phyloP scores from a whole-genome alignment of 1,140 invertebrate genomes.

The Leucophenga varia region DNA sequence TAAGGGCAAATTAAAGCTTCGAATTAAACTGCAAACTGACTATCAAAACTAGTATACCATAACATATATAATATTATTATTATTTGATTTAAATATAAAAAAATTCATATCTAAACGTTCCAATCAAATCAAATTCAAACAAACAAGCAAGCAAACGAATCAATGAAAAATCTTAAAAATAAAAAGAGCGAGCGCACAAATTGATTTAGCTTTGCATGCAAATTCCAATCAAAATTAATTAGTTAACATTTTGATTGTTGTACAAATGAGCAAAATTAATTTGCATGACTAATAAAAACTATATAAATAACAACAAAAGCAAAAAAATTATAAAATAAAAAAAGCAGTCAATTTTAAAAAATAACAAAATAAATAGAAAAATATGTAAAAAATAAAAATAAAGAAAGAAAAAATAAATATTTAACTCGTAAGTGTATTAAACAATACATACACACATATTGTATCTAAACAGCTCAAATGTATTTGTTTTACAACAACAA shows the following conservation, averaged over 20 bases:
- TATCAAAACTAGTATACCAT: too few species aligned
- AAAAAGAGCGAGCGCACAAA: slow-evolving; percentile 37
- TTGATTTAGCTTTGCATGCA: slow-evolving; percentile 54
- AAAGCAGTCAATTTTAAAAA: slow-evolving; percentile 20
- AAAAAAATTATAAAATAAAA: slow-evolving; percentile 34
- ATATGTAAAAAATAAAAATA: slow-evolving; percentile 17
- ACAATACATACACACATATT: neutral
- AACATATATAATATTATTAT: too few species aligned
- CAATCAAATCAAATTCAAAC: too few species aligned
- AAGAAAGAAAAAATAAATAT: neutral
- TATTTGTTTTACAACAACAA: slow-evolving; percentile 1
- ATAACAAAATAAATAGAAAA: slow-evolving; percentile 21
- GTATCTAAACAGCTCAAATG: too few species aligned
- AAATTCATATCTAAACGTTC: too few species aligned
- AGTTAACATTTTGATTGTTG: slow-evolving; percentile 56
- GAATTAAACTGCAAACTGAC: too few species aligned
- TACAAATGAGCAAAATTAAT: slow-evolving; percentile 55
- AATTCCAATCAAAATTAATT: slow-evolving; percentile 57
- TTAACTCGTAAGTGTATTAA: slow-evolving; percentile 7
- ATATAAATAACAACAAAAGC: slow-evolving; percentile 12
- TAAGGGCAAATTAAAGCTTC: too few species aligned
- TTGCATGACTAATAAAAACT: slow-evolving; percentile 50
- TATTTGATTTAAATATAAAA: too few species aligned
- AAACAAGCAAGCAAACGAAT: too few species aligned
- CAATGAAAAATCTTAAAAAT: too few species aligned